phyloP scores from a whole-genome alignment of 1,140 invertebrate genomes.

The Nasonia vitripennis region DNA sequence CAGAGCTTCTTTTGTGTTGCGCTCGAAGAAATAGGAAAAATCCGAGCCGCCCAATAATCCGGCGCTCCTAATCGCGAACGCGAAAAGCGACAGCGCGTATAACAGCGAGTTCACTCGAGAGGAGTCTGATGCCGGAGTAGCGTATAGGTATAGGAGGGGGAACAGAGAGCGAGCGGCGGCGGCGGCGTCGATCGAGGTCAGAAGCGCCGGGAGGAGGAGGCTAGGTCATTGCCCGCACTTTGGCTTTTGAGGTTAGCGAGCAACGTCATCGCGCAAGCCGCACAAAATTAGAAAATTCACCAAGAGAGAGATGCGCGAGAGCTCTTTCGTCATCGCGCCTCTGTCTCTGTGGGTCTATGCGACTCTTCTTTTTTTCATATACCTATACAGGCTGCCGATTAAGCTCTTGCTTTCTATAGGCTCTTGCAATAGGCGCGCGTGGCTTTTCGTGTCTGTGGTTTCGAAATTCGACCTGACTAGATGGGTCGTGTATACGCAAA shows the following conservation, averaged over 20 bases:
- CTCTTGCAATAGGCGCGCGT: neutral
- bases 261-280: constrained; percentile 55
- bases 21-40: neutral
- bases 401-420: neutral
- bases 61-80: neutral
- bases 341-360: neutral
- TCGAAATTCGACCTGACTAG: too few species aligned
- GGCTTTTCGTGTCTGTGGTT: too few species aligned
- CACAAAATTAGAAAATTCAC: constrained; percentile 69
- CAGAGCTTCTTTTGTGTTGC: neutral
- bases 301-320: constrained; percentile 27
- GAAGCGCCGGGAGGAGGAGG: constrained; percentile 62
- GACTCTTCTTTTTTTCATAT: neutral
- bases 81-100: neutral
- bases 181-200: constrained; percentile 72
- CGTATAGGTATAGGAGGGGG: neutral
- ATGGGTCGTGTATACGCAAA: too few species aligned
- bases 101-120: constrained; percentile 29
- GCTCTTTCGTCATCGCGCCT: constrained; percentile 31
- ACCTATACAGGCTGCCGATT: neutral
- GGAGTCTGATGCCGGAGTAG: neutral
- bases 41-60: neutral
- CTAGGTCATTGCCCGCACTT: constrained; percentile 70
- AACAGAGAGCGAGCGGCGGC: constrained; percentile 40
- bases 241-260: constrained; percentile 70